Evolutionary conservation across 2,888 invertebrate genomes (phyloP), one percentile per base, ranked within the genome.

Genomic region (Hypomecis atomaria): DNA sequence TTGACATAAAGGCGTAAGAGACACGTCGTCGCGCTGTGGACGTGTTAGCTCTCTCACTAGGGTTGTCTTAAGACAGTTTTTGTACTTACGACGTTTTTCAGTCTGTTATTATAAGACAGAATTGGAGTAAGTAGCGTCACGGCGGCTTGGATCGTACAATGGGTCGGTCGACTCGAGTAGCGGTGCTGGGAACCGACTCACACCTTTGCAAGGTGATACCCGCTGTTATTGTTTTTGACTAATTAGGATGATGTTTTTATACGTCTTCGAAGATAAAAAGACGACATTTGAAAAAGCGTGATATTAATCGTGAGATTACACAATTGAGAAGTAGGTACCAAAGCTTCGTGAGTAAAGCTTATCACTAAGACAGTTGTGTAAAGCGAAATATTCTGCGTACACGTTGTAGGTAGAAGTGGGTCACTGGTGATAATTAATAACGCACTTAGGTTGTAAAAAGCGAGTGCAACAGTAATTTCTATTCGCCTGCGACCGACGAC

Each of bases 71-170:
- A 82, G 82, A 84, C 76, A 71, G 70, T 72, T 67, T 76, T 75
- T 69, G 79, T 66, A 76, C 79, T 84, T 92, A 87, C 63, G 89
- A 72, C 87, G 80, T 91, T 92, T 76, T 77, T 69, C 43, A 61
- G 84, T 82, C 83, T 83, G 72, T 76, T 55, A 37, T 65, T 55
- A 69, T 74, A 75, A 86, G 89, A 89, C 90, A 90, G 91, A 92
- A 92, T 92, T 92, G 89, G 92, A 92, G 92, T 92, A 91, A 90
- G 92, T 92, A 92, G 90, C 90, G 90, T 90, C 91, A 91, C 89
- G 91, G 87, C 89, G 88, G 87, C 86, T 87, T 87, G 88, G 88
- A 86, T 90, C 88, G 89, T 90, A 92, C 92, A 92, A 92, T 92
- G 83, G 87, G 84, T 82, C 84, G 87, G 87, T 87, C 82, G 86